Evolutionary conservation across 2,888 invertebrate genomes (phyloP).

Genomic region (Tenthredo mesomela): DNA sequence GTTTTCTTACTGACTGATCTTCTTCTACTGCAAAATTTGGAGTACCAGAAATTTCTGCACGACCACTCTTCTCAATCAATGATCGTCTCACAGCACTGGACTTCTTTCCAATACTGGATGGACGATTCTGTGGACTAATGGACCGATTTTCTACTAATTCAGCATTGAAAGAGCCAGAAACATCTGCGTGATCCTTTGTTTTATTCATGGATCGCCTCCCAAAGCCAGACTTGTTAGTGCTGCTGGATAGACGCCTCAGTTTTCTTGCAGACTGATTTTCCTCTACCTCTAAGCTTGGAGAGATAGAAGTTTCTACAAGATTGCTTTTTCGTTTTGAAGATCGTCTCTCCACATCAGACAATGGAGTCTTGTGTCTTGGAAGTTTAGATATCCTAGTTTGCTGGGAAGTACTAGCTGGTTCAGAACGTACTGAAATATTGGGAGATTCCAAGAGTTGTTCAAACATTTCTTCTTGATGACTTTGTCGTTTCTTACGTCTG

Average conservation of each 20-base stretch:
- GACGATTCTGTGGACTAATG: too few species aligned
- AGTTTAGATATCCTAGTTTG: neutral
- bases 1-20: neutral
- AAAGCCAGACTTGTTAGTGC: neutral
- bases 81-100: too few species aligned
- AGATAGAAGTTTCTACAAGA: neutral
- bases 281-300: too few species aligned
- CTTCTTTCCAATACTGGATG: too few species aligned
- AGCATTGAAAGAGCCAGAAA: neutral
- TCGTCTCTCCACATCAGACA: slow-evolving; percentile 17
- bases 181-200: neutral
- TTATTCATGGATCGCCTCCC: neutral
- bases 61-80: too few species aligned
- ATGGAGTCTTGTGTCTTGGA: neutral
- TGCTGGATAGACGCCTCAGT: neutral
- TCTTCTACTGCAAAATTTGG: too few species aligned
- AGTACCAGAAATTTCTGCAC: too few species aligned
- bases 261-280: neutral
- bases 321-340: neutral
- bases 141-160: neutral
- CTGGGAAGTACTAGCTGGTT: neutral
- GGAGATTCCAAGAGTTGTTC: neutral
- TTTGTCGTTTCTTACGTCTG: neutral
- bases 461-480: neutral
- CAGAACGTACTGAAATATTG: neutral